Percentiles rank a stretch among this genome's conserved stretches.
These are phyloP conservation scores for Escarpia spicata DNA, from an alignment of 2,888 invertebrate genomes.

Conservation along the genomic window DNA sequence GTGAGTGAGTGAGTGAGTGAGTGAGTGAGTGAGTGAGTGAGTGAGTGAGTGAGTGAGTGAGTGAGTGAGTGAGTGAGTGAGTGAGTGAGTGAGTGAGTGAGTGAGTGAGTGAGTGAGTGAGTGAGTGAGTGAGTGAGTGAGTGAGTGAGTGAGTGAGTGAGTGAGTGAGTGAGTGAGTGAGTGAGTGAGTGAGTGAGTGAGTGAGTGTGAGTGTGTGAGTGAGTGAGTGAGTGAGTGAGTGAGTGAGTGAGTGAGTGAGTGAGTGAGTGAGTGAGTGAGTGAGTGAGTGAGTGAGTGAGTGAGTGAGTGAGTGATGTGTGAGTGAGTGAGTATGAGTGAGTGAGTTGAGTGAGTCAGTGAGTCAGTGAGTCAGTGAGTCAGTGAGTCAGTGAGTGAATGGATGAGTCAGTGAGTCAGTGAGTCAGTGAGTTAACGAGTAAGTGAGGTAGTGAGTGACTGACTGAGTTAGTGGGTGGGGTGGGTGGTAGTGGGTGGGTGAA, in stretches of 20 bases:
- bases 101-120: not conserved
- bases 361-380: not conserved
- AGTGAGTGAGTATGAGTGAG: not conserved
- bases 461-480: not conserved
- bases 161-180: not conserved
- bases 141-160: not conserved
- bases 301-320: not conserved
- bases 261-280: not conserved
- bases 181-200: not conserved
- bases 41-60: not conserved
- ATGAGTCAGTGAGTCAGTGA: not conserved
- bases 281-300: not conserved
- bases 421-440: too few species aligned
- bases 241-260: not conserved
- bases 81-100: not conserved
- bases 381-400: not conserved
- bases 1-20: too few species aligned
- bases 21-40: too few species aligned
- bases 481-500: not conserved
- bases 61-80: not conserved
- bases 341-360: not conserved
- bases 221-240: not conserved
- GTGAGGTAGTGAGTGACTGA: too few species aligned
- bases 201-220: not conserved
- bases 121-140: not conserved